These are phyloP conservation scores for Pyrochroa serraticornis DNA, from an alignment of 2,888 invertebrate genomes.

Conservation along the genomic window DNA sequence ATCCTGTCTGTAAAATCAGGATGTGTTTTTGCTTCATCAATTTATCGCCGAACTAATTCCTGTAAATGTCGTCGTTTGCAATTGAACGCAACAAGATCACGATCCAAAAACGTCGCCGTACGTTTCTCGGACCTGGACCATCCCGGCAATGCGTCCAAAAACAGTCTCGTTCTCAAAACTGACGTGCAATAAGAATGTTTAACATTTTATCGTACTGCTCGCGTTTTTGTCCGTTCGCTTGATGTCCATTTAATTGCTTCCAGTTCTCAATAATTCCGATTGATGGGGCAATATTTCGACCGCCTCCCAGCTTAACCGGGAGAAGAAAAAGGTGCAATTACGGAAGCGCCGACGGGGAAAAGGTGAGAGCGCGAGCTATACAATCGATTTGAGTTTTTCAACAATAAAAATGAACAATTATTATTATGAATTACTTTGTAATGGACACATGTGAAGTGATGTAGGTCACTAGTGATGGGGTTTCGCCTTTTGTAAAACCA, in stretches of 20 bases:
- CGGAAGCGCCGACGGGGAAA: conserved; percentile 8
- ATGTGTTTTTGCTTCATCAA: too few relatives aligned
- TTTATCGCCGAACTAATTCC: too few relatives aligned
- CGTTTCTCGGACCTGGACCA: conserved; percentile 8
- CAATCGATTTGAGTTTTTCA: conserved; percentile 16
- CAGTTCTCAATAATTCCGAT: not conserved
- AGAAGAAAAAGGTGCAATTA: conserved; percentile 1
- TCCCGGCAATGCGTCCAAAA: conserved; percentile 24
- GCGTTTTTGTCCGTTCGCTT: conserved; percentile 30
- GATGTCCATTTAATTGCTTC: conserved; percentile 21
- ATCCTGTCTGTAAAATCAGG: too few relatives aligned
- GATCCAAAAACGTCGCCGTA: too few relatives aligned
- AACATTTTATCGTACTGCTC: conserved; percentile 47
- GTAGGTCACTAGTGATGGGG: conserved; percentile 7
- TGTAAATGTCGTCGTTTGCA: too few relatives aligned
- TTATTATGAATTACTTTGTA: conserved; percentile 15
- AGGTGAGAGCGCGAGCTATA: conserved; percentile 2
- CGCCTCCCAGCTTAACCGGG: not conserved
- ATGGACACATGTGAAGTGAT: conserved; percentile 11
- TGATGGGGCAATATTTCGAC: not conserved
- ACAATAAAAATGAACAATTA: conserved; percentile 4
- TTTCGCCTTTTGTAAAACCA: conserved; percentile 11
- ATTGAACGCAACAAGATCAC: too few relatives aligned
- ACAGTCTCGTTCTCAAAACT: conserved; percentile 38
- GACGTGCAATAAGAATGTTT: conserved; percentile 47